Evolutionary conservation across 1,140 invertebrate species (phyloP), one percentile per base, ranked within the genome.

Genomic region (Drosophila varians): DNA sequence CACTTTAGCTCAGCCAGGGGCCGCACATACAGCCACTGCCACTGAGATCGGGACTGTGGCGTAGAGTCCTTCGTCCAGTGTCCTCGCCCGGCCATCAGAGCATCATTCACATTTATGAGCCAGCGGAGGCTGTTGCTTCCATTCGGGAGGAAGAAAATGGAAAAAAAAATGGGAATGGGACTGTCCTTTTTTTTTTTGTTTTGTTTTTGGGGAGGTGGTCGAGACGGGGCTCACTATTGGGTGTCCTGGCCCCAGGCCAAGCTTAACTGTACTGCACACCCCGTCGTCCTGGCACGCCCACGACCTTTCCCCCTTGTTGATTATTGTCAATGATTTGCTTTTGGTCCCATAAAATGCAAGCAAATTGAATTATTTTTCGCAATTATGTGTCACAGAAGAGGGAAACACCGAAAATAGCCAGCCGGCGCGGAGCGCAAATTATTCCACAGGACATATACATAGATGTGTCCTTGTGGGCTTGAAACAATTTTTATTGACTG

Each of bases 271-370:
- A n/a, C n/a, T n/a, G n/a, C n/a, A n/a, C n/a, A n/a, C 21, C 21
- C 2, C 23, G n/a, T 21, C 40, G 16, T 12, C 26, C n/a, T 3
- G 21, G 21, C 2, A 21, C 21, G n/a, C 43, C 42, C 14, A 23
- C 19, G 12, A 11, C 26, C 7, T 25, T n/a, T 49, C 38, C 66
- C 14, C 9, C 23, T 25, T 31, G 31, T 42, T 86, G 74, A 87
- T 87, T 74, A 80, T 86, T 86, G 82, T 66, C 80, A 87, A 87
- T 86, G 82, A 86, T 86, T 87, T 87, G 76, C 82, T 86, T 80
- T 87, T 58, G 76, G 58, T 28, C 62, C 64, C 77, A 87, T 86
- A 86, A 87, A 86, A 86, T 80, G 58, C 62, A 46, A 40, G 73
- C 60, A 86, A 86, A 86, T 86, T 86, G 82, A 86, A 86, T 86